Evolutionary conservation across 2,797 vertebrate species (phyloP), one percentile per base, ranked within the genome.

Genomic region (Diceros bicornis): DNA sequence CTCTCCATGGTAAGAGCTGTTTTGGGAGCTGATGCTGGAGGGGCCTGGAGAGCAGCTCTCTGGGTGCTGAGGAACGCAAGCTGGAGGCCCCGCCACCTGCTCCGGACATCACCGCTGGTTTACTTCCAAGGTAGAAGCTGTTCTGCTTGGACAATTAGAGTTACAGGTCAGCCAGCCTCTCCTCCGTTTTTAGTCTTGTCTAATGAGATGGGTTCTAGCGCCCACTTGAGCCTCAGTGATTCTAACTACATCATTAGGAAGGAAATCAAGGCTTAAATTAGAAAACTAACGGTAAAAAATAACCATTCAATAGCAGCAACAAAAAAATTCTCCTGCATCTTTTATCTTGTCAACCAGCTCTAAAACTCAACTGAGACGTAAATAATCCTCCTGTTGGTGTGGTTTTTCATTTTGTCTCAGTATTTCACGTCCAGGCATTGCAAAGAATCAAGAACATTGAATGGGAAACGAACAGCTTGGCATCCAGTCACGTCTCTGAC

Each of bases 261-360:
- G 92, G 64, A 97, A 97, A 97, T 55, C 86, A 94, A 96, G 97
- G 81, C 94, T 96, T 68, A 93, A 96, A 96, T 93, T 87, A 95
- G 96, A 96, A 97, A 97, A 95, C 92, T 83, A 97, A 37, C 57
- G 79, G 75, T 72, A 75, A 91, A 81, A 61, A 95, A 85, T 25
- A 89, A 55, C 94, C 95, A 82, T 13, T 86, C 27, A 57, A 18
- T 29, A 75, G 82, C 61, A 69, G 52, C 64, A 68, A 34, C 85
- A 61, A 17, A 55, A 95, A 91, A 78, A 52, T 71, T 7, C 1
- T 4, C 21, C 3, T 79, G 71, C 83, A 4, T 47, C 55, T 82
- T 47, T n/a, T 18, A 14, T 77, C 57, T 71, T 87, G 52, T 64
- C 86, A 55, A 44, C 20, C 29, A 81, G 34, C 52, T 81, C 44